These are phyloP conservation scores for Pogonocherus hispidulus DNA, from an alignment of 2,888 invertebrate genomes.

Conservation along the genomic window DNA sequence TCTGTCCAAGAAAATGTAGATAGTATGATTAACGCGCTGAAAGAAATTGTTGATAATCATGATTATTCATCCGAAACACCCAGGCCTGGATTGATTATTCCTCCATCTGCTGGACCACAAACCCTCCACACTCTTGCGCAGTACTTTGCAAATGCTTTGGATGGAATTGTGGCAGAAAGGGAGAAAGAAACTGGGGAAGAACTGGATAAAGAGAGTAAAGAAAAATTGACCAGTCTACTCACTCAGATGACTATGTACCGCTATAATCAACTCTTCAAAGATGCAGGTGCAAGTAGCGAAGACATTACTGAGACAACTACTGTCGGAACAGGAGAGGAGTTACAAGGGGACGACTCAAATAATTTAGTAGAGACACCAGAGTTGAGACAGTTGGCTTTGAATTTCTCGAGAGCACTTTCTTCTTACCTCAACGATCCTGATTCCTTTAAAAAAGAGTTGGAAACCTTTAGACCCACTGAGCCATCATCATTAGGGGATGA, in stretches of 20 bases:
- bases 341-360: slow-evolving; percentile 66
- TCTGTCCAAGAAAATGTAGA: slow-evolving; percentile 77
- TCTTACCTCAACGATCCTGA: slow-evolving; percentile 87
- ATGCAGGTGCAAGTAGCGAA: slow-evolving; percentile 58
- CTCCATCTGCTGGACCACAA: slow-evolving; percentile 82
- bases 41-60: slow-evolving; percentile 72
- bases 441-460: slow-evolving; percentile 82
- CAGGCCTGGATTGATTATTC: slow-evolving; percentile 77
- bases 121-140: slow-evolving; percentile 84
- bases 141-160: slow-evolving; percentile 82
- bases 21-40: slow-evolving; percentile 78
- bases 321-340: not conserved
- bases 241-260: slow-evolving; percentile 79
- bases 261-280: slow-evolving; percentile 70
- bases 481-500: slow-evolving; percentile 71
- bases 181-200: slow-evolving; percentile 52
- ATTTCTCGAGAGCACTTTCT: slow-evolving; percentile 86
- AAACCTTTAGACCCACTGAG: slow-evolving; percentile 84
- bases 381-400: slow-evolving; percentile 84
- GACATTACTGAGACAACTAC: slow-evolving; percentile 72
- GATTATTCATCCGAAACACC: slow-evolving; percentile 70
- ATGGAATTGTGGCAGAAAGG: slow-evolving; percentile 70
- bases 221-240: slow-evolving; percentile 74
- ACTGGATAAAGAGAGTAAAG: slow-evolving; percentile 59
- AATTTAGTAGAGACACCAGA: slow-evolving; percentile 74